Evolutionary conservation across 2,888 invertebrate genomes (phyloP).

Genomic region (Mythimna pallens): DNA sequence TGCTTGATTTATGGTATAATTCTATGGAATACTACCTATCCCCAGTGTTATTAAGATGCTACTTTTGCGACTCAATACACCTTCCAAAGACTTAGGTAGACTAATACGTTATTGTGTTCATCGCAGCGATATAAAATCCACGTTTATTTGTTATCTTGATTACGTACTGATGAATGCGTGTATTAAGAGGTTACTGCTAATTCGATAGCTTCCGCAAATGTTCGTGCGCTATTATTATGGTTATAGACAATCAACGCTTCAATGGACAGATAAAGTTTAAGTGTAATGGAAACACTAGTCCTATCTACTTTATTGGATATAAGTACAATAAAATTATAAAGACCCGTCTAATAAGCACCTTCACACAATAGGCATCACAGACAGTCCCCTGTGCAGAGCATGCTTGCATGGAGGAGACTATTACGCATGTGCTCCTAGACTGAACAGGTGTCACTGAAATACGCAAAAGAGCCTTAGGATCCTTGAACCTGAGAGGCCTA

Average conservation of each 20-base stretch:
- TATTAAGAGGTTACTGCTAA: conserved; percentile 40
- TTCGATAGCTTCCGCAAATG: conserved; percentile 21
- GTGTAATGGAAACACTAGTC: conserved; percentile 8
- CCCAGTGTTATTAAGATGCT: conserved; percentile 80
- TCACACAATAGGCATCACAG: too few species aligned
- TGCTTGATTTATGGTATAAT: conserved; percentile 88
- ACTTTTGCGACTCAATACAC: conserved; percentile 67
- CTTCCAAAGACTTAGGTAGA: conserved; percentile 28
- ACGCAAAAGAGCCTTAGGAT: too few species aligned
- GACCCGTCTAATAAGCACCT: too few species aligned
- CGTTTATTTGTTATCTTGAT: conserved; percentile 45
- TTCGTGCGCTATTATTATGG: conserved; percentile 10
- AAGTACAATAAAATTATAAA: not conserved
- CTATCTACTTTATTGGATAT: not conserved
- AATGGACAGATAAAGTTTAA: conserved; percentile 8
- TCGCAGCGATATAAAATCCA: conserved; percentile 25
- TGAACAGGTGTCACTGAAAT: too few species aligned
- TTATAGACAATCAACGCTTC: conserved; percentile 7
- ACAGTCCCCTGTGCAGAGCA: too few species aligned
- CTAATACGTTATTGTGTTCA: conserved; percentile 39
- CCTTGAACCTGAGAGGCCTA: too few species aligned
- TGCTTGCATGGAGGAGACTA: too few species aligned
- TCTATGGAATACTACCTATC: conserved; percentile 79
- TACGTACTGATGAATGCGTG: conserved; percentile 2
- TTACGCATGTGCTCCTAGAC: too few species aligned